Conservation (phyloP, 2,888 invertebrate genomes). For the Trachelus tabidus region DNA sequence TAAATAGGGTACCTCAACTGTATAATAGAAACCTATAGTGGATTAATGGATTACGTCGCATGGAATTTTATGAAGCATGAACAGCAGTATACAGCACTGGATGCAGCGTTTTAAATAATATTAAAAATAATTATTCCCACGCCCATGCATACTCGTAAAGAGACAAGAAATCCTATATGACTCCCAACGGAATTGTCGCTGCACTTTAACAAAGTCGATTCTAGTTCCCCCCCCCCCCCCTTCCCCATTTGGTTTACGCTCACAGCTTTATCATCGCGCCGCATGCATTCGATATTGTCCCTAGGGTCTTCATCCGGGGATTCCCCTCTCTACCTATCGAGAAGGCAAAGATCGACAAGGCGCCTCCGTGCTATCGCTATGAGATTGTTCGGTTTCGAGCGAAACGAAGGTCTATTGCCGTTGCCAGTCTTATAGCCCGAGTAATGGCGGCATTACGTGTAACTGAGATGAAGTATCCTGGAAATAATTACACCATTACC, state of each 20-base stretch:
- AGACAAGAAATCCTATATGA: neutral
- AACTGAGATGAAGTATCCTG: conserved; percentile 12
- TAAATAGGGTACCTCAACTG: neutral
- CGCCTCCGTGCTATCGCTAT: neutral
- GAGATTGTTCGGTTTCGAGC: neutral
- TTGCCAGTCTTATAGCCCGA: neutral
- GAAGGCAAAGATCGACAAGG: neutral
- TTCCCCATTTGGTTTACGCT: neutral
- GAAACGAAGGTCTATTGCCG: neutral
- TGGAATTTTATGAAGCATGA: neutral
- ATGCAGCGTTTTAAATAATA: neutral
- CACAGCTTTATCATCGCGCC: neutral
- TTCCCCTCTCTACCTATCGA: neutral
- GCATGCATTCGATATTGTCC: neutral
- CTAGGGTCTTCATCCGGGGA: neutral
- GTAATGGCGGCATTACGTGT: conserved; percentile 14
- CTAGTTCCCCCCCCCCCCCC: too few relatives aligned
- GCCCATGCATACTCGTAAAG: neutral
- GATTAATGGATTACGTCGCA: neutral
- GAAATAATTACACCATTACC: conserved; percentile 20
- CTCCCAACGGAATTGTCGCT: neutral
- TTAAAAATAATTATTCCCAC: neutral
- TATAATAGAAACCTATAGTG: neutral
- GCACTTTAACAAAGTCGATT: neutral
- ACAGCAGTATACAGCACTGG: neutral